phyloP scores from a whole-genome alignment of 2,797 vertebrate genomes.

The Lepidocolaptes lacrymiger region DNA sequence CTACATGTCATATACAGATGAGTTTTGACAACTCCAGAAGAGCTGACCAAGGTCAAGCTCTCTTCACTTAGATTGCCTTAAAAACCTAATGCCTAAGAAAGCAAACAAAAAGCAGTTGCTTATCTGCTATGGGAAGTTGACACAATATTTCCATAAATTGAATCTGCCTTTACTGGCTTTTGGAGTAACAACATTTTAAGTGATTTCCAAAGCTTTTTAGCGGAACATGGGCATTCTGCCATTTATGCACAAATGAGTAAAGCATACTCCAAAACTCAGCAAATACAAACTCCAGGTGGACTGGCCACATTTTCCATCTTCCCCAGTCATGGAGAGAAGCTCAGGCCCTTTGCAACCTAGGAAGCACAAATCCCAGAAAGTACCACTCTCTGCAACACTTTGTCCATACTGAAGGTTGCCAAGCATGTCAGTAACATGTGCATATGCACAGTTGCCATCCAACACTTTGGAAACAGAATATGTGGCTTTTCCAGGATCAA shows the following conservation, averaged over 20 bases:
- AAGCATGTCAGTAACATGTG: rapidly evolving
- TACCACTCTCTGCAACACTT: background rate
- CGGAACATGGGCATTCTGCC: background rate
- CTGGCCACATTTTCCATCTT: background rate
- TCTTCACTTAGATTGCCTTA: background rate
- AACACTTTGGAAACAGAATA: background rate
- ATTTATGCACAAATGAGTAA: background rate
- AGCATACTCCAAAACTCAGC: background rate
- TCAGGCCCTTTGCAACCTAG: background rate
- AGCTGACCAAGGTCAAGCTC: background rate
- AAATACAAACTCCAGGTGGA: slow-evolving; percentile 28
- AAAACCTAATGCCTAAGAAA: background rate
- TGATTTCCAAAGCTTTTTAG: background rate
- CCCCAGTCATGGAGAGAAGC: background rate
- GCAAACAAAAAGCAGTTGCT: background rate
- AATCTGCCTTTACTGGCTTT: background rate
- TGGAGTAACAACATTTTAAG: background rate
- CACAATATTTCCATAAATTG: background rate
- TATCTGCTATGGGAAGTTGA: background rate
- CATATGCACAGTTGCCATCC: background rate
- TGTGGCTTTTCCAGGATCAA: background rate
- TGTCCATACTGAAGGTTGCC: background rate
- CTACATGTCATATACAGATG: background rate
- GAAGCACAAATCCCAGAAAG: background rate
- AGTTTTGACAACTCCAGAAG: background rate